These are phyloP conservation scores for Capreolus pygargus DNA, from an alignment of 2,113 vertebrate species.

Conservation along the genomic window DNA sequence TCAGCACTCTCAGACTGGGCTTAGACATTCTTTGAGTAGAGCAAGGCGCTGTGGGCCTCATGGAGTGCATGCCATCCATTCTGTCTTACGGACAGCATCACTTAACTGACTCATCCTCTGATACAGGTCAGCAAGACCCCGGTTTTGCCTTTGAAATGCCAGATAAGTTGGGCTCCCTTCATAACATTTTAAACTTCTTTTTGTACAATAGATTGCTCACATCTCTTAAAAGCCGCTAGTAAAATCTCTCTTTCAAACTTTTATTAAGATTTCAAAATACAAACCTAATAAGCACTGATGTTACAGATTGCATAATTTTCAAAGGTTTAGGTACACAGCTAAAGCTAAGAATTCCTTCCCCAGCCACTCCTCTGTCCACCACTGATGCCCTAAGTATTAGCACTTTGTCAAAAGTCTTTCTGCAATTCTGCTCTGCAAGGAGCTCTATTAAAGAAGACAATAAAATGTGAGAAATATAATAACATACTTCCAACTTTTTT, in stretches of 20 bases:
- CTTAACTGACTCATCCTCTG: too few species aligned
- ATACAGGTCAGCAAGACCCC: neutral
- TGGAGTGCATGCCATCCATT: accelerated
- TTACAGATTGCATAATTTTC: neutral
- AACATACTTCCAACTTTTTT: neutral
- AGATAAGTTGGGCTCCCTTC: neutral
- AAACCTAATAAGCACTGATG: neutral
- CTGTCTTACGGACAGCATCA: accelerated
- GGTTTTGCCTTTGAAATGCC: neutral
- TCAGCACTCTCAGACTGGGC: accelerated
- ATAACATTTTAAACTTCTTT: neutral
- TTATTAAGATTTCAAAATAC: neutral
- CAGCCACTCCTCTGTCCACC: accelerated
- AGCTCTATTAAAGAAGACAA: neutral
- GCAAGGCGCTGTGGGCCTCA: accelerated
- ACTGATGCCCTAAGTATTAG: neutral
- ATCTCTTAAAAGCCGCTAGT: neutral
- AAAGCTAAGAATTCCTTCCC: neutral
- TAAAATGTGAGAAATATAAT: neutral
- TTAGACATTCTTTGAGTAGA: neutral
- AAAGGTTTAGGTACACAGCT: neutral
- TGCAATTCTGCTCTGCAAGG: neutral
- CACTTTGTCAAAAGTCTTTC: neutral
- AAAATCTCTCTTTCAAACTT: neutral
- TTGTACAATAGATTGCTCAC: neutral